Evolutionary conservation across 2,888 invertebrate species (phyloP).

Genomic region (Pseudanteris insignis): DNA sequence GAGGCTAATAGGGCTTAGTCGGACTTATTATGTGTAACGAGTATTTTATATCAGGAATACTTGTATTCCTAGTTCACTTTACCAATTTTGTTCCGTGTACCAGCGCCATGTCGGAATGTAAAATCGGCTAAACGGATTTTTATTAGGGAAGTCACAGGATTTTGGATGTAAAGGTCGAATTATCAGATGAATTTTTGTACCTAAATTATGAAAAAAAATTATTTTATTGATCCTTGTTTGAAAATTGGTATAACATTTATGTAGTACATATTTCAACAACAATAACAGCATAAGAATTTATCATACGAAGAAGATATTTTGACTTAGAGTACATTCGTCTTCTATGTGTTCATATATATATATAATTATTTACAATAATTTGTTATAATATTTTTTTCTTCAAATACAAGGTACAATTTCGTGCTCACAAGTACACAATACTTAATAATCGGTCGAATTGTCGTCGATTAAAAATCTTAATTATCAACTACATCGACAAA

Average conservation of each 20-base stretch:
- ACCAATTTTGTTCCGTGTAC: no score
- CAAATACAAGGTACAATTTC: slow-evolving; percentile 43
- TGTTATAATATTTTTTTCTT: slow-evolving; percentile 28
- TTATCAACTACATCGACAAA: slow-evolving; percentile 41
- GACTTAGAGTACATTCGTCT: slow-evolving; percentile 42
- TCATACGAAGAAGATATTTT: slow-evolving; percentile 43
- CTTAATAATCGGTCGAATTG: slow-evolving; percentile 35
- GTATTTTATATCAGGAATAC: no score
- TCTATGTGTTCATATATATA: slow-evolving; percentile 41
- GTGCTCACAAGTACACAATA: slow-evolving; percentile 38
- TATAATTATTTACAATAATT: slow-evolving; percentile 48
- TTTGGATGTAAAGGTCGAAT: no score
- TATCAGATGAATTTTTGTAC: no score
- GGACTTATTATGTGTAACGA: no score
- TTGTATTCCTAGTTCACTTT: no score
- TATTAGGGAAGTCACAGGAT: no score
- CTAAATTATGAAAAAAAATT: slow-evolving; percentile 27
- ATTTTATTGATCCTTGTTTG: slow-evolving; percentile 33
- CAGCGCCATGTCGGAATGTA: no score
- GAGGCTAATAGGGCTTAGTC: no score
- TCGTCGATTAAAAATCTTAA: slow-evolving; percentile 34
- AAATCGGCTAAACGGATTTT: no score
- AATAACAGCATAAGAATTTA: slow-evolving; percentile 42
- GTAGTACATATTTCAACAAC: slow-evolving; percentile 43
- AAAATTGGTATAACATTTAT: slow-evolving; percentile 37